Percentiles rank a stretch among this genome's conserved stretches.
These are phyloP conservation scores for Neofelis nebulosa DNA, from an alignment of 2,113 vertebrate genomes.

Conservation along the genomic window DNA sequence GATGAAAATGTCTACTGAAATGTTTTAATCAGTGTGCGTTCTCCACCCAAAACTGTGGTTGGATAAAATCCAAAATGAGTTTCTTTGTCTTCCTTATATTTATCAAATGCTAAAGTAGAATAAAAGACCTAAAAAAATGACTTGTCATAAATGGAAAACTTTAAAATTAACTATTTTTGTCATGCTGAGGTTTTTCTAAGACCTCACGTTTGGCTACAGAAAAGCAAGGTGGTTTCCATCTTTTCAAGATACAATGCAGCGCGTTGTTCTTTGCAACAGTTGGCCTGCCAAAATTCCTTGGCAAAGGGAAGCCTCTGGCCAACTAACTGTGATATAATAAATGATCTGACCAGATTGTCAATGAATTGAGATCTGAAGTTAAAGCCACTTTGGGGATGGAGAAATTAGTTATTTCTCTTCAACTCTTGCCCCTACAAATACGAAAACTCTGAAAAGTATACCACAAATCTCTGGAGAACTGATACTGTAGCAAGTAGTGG, in stretches of 20 bases:
- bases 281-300: constrained; percentile 61
- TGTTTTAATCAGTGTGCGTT: constrained; percentile 41
- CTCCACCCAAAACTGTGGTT: constrained; percentile 27
- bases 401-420: constrained; percentile 58
- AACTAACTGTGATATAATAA: constrained; percentile 42
- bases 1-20: not conserved
- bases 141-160: not conserved
- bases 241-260: constrained; percentile 38
- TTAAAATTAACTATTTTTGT: constrained; percentile 64
- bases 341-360: constrained; percentile 59
- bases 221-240: constrained; percentile 46
- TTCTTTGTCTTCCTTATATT: constrained; percentile 20
- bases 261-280: not conserved
- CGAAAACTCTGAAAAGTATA: constrained; percentile 27
- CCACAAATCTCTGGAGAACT: constrained; percentile 33
- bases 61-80: constrained; percentile 35
- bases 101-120: constrained; percentile 26
- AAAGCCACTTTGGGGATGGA: not conserved
- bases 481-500: not conserved
- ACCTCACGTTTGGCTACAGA: constrained; percentile 14
- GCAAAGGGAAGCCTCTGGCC: constrained; percentile 35
- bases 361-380: constrained; percentile 54
- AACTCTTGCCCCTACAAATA: not conserved
- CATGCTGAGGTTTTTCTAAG: constrained; percentile 50
- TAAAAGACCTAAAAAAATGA: not conserved